These are phyloP conservation scores for Paralinhomoeus sp. DNA, from an alignment of 2,888 invertebrate genomes.

Conservation along the genomic window DNA sequence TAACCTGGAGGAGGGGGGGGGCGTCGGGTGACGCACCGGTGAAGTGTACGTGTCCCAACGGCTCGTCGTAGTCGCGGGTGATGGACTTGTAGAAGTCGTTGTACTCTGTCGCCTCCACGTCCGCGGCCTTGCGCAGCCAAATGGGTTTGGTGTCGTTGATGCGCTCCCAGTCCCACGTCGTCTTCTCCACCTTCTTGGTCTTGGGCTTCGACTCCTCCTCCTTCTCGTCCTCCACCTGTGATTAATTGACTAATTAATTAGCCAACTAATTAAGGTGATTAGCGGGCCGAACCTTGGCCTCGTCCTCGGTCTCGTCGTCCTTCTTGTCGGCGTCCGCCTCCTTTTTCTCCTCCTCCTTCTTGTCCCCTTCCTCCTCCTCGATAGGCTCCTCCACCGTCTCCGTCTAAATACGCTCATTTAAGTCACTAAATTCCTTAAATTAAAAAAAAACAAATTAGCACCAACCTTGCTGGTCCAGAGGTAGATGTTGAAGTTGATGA, in stretches of 20 bases:
- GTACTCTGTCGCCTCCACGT: constrained; percentile 43
- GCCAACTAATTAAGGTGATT: too few species aligned
- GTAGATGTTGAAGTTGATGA: constrained; percentile 95
- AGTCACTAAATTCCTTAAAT: not conserved
- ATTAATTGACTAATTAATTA: not conserved
- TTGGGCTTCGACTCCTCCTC: constrained; percentile 37
- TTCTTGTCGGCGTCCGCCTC: constrained; percentile 12
- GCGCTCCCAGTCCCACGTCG: constrained; percentile 90
- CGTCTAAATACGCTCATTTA: constrained; percentile 30
- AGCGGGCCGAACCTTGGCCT: constrained; percentile 3
- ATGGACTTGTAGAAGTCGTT: constrained; percentile 79
- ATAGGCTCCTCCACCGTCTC: constrained; percentile 49
- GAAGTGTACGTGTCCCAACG: constrained; percentile 14
- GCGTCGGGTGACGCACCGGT: too few species aligned
- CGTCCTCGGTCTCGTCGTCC: constrained; percentile 15
- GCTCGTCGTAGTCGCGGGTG: constrained; percentile 16
- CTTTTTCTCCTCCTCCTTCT: constrained; percentile 15
- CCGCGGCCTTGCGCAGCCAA: constrained; percentile 62
- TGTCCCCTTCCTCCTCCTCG: constrained; percentile 34
- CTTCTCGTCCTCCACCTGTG: constrained; percentile 16
- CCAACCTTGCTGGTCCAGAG: constrained; percentile 59
- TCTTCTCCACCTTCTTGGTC: constrained; percentile 70
- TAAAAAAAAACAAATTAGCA: too few species aligned
- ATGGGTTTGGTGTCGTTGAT: constrained; percentile 93
- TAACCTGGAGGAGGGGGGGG: too few species aligned